phyloP scores from a whole-genome alignment of 2,113 vertebrate genomes.

The Macroglossus sobrinus region DNA sequence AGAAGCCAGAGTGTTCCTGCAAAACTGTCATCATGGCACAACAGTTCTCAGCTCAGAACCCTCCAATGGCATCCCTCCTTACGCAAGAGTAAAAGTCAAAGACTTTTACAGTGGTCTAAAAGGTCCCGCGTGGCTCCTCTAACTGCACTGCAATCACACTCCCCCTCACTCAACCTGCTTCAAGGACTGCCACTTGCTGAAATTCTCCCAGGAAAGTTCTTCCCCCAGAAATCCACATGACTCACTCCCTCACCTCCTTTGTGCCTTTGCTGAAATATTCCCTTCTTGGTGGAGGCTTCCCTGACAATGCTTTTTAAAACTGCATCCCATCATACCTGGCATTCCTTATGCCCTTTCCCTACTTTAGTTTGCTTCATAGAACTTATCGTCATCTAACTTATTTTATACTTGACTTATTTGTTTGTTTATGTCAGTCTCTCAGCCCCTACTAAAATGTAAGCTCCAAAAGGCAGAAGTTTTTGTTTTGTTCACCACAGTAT shows the following conservation, averaged over 20 bases:
- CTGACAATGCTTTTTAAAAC: neutral
- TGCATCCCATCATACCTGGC: neutral
- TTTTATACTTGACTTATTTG: neutral
- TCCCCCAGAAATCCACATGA: neutral
- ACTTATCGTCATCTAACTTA: neutral
- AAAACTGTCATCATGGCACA: neutral
- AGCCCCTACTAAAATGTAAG: neutral
- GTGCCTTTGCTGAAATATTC: neutral
- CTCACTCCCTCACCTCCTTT: neutral
- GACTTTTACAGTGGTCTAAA: neutral
- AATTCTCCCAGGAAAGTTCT: neutral
- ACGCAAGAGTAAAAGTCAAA: neutral
- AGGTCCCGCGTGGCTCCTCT: too few species aligned
- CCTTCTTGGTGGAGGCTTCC: neutral
- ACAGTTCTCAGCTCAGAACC: neutral
- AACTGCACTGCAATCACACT: accelerated
- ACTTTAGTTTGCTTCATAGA: neutral
- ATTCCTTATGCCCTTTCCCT: neutral
- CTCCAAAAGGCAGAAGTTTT: neutral
- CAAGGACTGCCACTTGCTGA: neutral
- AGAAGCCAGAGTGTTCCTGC: neutral
- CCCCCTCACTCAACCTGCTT: too few species aligned
- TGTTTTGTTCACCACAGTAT: neutral
- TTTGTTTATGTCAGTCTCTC: neutral
- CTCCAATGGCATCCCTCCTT: neutral